Base-by-base conservation (phyloP, 2,888 invertebrate genomes). In the Artemia sinica region DNA sequence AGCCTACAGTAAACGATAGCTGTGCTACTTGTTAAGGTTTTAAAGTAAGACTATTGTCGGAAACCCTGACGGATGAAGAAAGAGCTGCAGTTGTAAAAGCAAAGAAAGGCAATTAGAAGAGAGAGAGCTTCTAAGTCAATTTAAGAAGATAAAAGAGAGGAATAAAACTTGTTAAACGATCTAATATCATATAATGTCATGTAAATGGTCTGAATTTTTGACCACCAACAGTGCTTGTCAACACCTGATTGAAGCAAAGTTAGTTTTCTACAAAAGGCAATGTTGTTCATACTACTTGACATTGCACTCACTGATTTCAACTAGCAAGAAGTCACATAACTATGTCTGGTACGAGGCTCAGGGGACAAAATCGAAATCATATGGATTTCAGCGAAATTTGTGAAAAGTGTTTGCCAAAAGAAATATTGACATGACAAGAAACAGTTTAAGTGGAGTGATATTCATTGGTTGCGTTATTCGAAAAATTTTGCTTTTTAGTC, bases 31-130 rank as follows among this genome's bases (percentile, higher is more conserved):
- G 52, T 52, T 12, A 52, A 52, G 12, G n/a, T 52, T 52, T 52
- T 52, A 52, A n/a, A 52, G 52, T 52, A 52, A 52, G 52, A 52
- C n/a, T 52, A 52, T 52, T 52, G 52, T 52, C 52, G 52, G 52
- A 52, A n/a, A 52, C 12, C 52, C 12, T 52, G 52, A 52, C 52
- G 52, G 52, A 52, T 12, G 52, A 52, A 52, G 52, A 52, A 52
- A 52, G 52, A 52, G 52, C 52, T 52, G 52, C 52, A 52, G 52
- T 52, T 52, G 52, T 52, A 52, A n/a, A 52, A 52, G 52, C 52
- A 52, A 52, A 52, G 52, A 52, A 52, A 52, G 13, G 12, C 52
- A 52, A n/a, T n/a, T n/a, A n/a, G n/a, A n/a, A n/a, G n/a, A 1
- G 52, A 52, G 52, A 52, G 52, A 52, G 52, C 52, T 52, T 52